Percentiles rank a stretch among this genome's conserved stretches.
phyloP scores from a whole-genome alignment of 1,140 invertebrate species.

The Aphelenchoides fujianensis region DNA sequence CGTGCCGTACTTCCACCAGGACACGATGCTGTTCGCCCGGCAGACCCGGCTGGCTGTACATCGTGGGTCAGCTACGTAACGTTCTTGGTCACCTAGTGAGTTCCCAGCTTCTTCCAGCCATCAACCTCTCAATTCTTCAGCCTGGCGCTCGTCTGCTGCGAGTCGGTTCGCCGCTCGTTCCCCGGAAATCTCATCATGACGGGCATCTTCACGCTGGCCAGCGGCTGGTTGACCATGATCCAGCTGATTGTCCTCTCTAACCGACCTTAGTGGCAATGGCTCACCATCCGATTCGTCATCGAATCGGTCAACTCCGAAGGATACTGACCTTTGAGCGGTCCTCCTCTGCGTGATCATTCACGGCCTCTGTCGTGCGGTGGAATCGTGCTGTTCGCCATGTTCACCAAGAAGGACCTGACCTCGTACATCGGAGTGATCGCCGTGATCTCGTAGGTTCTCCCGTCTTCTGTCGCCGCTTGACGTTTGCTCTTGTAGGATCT shows the following conservation, averaged over 20 bases:
- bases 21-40: constrained; percentile 36
- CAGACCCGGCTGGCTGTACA: constrained; percentile 43
- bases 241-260: neutral
- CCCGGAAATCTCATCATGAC: constrained; percentile 58
- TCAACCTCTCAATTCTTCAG: constrained; percentile 59
- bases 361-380: constrained; percentile 53
- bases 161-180: constrained; percentile 55
- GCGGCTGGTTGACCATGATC: constrained; percentile 31
- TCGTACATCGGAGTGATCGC: constrained; percentile 55
- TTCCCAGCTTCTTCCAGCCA: constrained; percentile 42
- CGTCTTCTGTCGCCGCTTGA: too few relatives aligned
- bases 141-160: constrained; percentile 58
- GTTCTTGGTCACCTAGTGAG: constrained; percentile 30
- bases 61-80: constrained; percentile 36
- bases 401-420: constrained; percentile 54
- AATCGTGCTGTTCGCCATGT: constrained; percentile 55
- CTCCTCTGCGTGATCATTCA: constrained; percentile 46
- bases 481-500: too few relatives aligned
- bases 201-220: constrained; percentile 54
- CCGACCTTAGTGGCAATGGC: constrained; percentile 53
- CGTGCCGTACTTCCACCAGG: constrained; percentile 52
- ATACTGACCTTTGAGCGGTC: too few relatives aligned
- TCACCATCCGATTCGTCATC: constrained; percentile 46
- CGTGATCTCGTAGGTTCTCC: too few relatives aligned
- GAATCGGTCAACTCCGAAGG: too few relatives aligned